These are phyloP conservation scores for Naso thynnoides DNA, from an alignment of 2,797 vertebrate species.

Conservation along the genomic window DNA sequence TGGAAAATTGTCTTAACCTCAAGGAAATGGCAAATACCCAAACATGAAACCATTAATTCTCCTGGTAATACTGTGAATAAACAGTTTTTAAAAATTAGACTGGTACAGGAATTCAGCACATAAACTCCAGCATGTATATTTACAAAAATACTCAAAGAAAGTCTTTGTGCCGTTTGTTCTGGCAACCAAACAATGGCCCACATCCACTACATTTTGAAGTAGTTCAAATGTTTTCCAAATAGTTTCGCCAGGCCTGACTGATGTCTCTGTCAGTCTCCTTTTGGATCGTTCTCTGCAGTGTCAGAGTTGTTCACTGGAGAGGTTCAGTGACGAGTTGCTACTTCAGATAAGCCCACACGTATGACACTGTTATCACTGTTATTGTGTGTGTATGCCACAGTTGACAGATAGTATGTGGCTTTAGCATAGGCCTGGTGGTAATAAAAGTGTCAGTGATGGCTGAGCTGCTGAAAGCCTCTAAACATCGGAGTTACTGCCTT, in stretches of 20 bases:
- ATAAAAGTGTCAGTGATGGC: slow-evolving; percentile 23
- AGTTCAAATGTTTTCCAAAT: slow-evolving; percentile 15
- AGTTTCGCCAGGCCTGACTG: neutral
- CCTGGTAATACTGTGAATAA: neutral
- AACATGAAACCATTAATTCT: neutral
- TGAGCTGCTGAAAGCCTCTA: slow-evolving; percentile 12
- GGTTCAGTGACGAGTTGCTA: neutral
- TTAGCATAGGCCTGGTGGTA: neutral
- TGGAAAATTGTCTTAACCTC: neutral
- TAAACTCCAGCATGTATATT: neutral
- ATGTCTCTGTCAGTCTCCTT: neutral
- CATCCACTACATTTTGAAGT: slow-evolving; percentile 1
- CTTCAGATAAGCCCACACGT: slow-evolving; percentile 1
- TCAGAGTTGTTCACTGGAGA: neutral
- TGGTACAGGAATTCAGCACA: neutral
- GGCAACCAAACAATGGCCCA: neutral
- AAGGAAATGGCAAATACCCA: neutral
- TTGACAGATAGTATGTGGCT: slow-evolving; percentile 2
- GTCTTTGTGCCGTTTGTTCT: neutral
- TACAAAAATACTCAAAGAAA: neutral
- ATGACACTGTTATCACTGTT: slow-evolving; percentile 2
- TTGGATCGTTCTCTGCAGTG: neutral
- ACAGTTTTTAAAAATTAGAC: neutral
- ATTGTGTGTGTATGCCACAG: neutral
- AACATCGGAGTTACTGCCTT: slow-evolving; percentile 8